These are phyloP conservation scores for Morelia viridis DNA, from an alignment of 2,797 vertebrate genomes.

Conservation along the genomic window DNA sequence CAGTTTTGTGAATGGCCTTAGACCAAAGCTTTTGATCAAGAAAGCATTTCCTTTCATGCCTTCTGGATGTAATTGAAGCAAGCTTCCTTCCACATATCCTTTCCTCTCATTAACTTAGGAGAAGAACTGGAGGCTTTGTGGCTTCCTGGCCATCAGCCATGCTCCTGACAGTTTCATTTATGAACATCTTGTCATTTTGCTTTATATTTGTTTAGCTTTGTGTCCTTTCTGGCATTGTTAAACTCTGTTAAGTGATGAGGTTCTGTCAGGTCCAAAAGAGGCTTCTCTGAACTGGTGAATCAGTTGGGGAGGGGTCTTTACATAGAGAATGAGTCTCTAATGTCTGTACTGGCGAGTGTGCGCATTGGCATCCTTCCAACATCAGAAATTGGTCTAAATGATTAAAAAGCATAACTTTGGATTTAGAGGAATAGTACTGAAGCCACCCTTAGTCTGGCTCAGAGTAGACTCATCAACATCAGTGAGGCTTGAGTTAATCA, in stretches of 20 bases:
- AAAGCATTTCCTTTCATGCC: background rate
- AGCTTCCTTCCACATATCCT: background rate
- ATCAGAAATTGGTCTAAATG: background rate
- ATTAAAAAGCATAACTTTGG: background rate
- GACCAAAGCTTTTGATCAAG: background rate
- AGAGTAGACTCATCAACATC: background rate
- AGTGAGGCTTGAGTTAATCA: background rate
- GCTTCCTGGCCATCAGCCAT: background rate
- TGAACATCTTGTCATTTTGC: background rate
- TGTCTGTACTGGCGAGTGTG: background rate
- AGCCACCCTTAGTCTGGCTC: background rate
- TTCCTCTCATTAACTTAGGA: background rate
- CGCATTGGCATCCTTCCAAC: background rate
- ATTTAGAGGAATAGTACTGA: background rate
- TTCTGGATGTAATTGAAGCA: background rate
- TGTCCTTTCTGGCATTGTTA: background rate
- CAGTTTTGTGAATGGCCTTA: background rate
- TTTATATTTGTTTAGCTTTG: background rate
- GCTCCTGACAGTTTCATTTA: background rate
- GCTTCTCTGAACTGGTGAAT: background rate
- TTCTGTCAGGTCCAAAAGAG: background rate
- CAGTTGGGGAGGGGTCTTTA: too few species aligned
- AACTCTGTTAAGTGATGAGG: background rate
- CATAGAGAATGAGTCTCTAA: background rate
- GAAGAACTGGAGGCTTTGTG: background rate